Conservation (phyloP, 1,140 invertebrate species). For the Camponotus pennsylvanicus region DNA sequence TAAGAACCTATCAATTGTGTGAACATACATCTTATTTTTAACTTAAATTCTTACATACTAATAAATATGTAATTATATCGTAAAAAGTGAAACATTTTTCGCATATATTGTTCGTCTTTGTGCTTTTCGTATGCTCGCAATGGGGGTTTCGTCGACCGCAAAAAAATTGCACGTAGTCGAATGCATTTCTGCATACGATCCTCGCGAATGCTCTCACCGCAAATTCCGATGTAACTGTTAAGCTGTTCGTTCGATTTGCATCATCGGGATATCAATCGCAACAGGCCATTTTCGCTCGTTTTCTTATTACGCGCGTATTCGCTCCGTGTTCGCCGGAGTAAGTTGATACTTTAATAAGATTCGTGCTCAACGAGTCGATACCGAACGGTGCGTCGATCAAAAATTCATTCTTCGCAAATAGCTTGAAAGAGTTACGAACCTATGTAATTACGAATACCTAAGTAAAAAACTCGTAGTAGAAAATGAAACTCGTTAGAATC, state of each 20-base stretch:
- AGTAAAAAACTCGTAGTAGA: too few species aligned
- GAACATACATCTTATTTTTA: background rate
- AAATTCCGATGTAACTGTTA: constrained; percentile 68
- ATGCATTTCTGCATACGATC: constrained; percentile 13
- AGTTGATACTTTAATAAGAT: constrained; percentile 46
- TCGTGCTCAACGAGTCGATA: constrained; percentile 13
- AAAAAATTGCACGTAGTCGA: constrained; percentile 15
- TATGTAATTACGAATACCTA: background rate
- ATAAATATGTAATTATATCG: background rate
- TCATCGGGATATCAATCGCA: constrained; percentile 64
- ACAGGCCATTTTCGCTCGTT: constrained; percentile 39
- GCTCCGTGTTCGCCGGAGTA: background rate
- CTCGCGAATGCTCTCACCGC: constrained; percentile 57
- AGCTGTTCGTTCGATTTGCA: constrained; percentile 61
- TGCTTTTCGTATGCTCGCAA: background rate
- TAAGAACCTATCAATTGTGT: background rate
- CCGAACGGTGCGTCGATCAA: background rate
- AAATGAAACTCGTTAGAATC: constrained; percentile 4
- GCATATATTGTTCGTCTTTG: background rate
- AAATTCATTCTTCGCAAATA: background rate
- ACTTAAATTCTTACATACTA: background rate
- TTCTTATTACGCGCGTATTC: constrained; percentile 57
- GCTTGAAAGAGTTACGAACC: background rate
- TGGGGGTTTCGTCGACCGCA: constrained; percentile 3
- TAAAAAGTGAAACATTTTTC: background rate